phyloP scores from a whole-genome alignment of 1,140 invertebrate species.

The Formica selysi region DNA sequence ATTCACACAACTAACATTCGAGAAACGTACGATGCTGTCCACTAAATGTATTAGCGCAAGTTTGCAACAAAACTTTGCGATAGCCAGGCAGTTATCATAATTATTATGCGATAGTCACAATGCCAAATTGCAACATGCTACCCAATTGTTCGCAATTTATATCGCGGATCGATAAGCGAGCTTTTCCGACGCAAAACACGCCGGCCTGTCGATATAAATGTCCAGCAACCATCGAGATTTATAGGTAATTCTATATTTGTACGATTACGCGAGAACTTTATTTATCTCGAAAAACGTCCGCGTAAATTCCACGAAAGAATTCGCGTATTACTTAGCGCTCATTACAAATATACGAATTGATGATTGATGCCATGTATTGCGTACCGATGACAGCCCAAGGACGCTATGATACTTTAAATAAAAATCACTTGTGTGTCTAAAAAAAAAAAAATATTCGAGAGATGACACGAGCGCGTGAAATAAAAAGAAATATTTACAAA shows the following conservation, averaged over 20 bases:
- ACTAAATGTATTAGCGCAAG: constrained; percentile 24
- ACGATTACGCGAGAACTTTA: background rate
- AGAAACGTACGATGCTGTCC: constrained; percentile 18
- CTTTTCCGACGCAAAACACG: background rate
- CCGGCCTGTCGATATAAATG: background rate
- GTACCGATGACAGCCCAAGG: background rate
- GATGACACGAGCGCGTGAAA: background rate
- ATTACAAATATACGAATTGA: background rate
- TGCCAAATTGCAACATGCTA: background rate
- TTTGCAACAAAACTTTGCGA: constrained; percentile 24
- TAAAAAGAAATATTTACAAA: background rate
- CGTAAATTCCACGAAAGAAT: background rate
- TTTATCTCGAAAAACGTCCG: background rate
- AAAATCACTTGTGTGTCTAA: background rate
- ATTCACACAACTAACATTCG: constrained; percentile 39
- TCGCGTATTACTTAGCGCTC: background rate
- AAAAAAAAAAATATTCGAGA: constrained; percentile 3
- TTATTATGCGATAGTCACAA: background rate
- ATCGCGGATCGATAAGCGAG: background rate
- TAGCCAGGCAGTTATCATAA: constrained; percentile 19
- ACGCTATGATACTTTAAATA: background rate
- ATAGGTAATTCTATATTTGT: background rate
- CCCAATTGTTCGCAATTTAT: background rate
- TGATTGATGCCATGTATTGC: background rate
- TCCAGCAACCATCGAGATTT: background rate